These are phyloP conservation scores for Alsophila aescularia DNA, from an alignment of 2,888 invertebrate genomes.

Conservation along the genomic window DNA sequence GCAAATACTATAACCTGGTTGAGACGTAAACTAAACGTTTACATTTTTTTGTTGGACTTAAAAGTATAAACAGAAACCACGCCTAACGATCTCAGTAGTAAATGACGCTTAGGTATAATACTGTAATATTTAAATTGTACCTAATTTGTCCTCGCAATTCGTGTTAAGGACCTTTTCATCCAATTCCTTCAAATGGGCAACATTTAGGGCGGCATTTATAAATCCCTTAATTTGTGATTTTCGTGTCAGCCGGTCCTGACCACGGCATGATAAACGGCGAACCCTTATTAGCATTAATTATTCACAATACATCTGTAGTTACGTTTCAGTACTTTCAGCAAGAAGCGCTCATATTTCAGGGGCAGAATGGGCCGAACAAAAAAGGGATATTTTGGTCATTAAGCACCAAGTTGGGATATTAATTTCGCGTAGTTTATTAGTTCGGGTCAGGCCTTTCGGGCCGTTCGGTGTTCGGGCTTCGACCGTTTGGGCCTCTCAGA, in stretches of 20 bases:
- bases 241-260: constrained; percentile 41
- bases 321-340: constrained; percentile 5
- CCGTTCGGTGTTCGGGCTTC: not conserved
- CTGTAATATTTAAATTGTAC: too few species aligned
- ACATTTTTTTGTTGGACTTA: too few species aligned
- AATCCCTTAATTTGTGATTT: constrained; percentile 49
- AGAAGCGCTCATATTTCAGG: constrained; percentile 20
- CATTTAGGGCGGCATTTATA: constrained; percentile 31
- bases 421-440: constrained; percentile 29
- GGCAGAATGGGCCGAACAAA: constrained; percentile 10
- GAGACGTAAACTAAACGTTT: too few species aligned
- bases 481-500: not conserved
- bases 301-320: constrained; percentile 31
- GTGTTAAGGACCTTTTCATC: not conserved
- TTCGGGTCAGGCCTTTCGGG: constrained; percentile 10
- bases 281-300: constrained; percentile 34
- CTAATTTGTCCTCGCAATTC: not conserved
- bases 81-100: too few species aligned
- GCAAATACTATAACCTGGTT: too few species aligned
- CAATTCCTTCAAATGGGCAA: constrained; percentile 7
- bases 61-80: too few species aligned
- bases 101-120: too few species aligned
- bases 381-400: constrained; percentile 21
- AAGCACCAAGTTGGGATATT: constrained; percentile 21
- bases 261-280: constrained; percentile 44